These are phyloP conservation scores for Tricholaema leucomelas DNA, from an alignment of 2,113 vertebrate genomes.

Conservation along the genomic window DNA sequence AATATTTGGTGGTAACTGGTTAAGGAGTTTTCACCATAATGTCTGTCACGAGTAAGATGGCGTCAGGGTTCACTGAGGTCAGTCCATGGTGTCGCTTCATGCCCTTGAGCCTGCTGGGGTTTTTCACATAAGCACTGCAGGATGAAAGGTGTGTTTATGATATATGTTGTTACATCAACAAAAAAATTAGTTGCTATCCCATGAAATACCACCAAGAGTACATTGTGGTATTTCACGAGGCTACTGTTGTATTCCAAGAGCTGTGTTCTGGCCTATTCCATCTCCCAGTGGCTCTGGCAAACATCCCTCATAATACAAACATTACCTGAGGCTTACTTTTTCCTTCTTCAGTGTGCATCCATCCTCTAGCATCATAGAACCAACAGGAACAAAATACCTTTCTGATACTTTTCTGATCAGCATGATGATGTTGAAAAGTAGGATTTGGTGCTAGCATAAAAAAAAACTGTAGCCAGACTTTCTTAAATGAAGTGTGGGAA, in stretches of 20 bases:
- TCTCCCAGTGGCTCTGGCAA: background rate
- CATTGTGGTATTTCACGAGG: background rate
- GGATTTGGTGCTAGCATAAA: background rate
- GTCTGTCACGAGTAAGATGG: background rate
- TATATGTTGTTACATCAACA: background rate
- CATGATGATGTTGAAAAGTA: background rate
- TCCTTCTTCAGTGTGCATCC: background rate
- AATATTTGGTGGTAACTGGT: background rate
- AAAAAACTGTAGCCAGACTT: background rate
- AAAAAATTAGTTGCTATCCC: background rate
- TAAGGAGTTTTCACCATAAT: background rate
- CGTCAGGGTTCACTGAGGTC: background rate
- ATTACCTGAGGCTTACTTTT: background rate
- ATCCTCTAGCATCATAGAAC: background rate
- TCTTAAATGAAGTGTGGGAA: background rate
- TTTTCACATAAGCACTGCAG: background rate
- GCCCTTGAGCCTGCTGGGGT: background rate
- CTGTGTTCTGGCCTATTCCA: background rate
- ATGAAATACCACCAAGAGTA: background rate
- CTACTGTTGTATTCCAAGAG: background rate
- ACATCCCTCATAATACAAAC: rapidly evolving
- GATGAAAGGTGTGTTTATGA: background rate
- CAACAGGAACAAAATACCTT: background rate
- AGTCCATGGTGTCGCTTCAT: rapidly evolving
- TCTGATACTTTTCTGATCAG: background rate